A percentile compares a stretch with the other conserved stretches of the same genome.
Conservation (phyloP, 2,797 vertebrate species). For the Molossus alvarezi region DNA sequence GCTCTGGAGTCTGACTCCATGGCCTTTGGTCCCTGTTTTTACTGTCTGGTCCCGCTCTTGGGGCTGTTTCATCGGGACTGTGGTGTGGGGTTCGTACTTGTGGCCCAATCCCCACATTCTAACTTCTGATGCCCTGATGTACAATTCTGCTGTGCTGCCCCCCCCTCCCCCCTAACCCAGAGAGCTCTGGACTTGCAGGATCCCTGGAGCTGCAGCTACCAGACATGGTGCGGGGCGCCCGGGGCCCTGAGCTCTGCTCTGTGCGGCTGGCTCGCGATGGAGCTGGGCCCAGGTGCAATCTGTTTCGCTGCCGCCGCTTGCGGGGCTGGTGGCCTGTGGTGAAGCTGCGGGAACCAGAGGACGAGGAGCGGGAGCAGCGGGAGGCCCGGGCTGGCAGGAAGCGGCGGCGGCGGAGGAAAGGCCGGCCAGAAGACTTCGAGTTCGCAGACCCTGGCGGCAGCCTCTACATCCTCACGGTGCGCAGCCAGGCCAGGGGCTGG, state of each 20-base stretch:
- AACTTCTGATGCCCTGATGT: neutral
- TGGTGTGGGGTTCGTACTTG: neutral
- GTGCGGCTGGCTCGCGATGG: constrained; percentile 93
- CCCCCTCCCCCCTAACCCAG: constrained; percentile 1
- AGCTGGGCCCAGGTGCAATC: constrained; percentile 93
- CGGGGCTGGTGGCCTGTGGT: constrained; percentile 97
- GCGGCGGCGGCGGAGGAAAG: constrained; percentile 90
- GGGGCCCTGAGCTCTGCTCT: constrained; percentile 92
- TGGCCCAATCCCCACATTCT: neutral
- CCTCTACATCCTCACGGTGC: constrained; percentile 93
- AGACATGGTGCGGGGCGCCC: constrained; percentile 95
- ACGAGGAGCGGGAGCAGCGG: constrained; percentile 92
- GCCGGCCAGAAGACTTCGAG: constrained; percentile 93
- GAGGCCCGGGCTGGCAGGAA: constrained; percentile 92
- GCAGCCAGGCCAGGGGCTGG: neutral
- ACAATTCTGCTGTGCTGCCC: neutral
- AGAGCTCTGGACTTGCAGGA: constrained; percentile 89
- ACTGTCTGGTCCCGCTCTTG: neutral
- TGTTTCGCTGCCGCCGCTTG: constrained; percentile 95
- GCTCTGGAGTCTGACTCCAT: neutral
- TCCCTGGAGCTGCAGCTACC: constrained; percentile 94
- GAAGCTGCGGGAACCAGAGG: constrained; percentile 93
- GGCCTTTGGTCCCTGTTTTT: neutral
- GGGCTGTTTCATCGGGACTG: neutral
- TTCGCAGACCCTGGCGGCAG: constrained; percentile 93